Conservation (phyloP, 92 coral and sea anemone genomes). For the Desmophyllum pertusum region DNA sequence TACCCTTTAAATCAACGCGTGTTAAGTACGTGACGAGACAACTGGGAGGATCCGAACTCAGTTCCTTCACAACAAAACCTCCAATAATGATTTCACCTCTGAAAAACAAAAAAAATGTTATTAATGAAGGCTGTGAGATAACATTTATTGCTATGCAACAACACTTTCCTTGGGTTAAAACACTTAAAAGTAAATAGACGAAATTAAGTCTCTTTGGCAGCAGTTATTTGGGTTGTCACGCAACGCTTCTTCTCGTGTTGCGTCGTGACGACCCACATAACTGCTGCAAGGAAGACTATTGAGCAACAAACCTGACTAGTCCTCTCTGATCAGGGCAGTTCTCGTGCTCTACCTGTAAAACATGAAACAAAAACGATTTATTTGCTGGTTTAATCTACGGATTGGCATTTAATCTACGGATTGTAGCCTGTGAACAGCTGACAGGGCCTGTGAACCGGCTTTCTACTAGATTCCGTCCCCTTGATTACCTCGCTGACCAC, state of each 20-base stretch:
- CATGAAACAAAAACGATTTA: background rate
- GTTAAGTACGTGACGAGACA: constrained; percentile 81
- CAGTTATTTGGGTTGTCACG: too few relatives aligned
- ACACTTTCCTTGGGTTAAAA: background rate
- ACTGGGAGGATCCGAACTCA: constrained; percentile 89
- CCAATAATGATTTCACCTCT: constrained; percentile 79
- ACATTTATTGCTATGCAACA: background rate
- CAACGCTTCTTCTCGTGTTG: too few relatives aligned
- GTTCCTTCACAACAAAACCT: constrained; percentile 81
- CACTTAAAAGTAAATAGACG: too few relatives aligned
- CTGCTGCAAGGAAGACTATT: too few relatives aligned
- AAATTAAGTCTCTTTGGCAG: too few relatives aligned
- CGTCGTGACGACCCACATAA: too few relatives aligned
- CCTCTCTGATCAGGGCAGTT: constrained; percentile 71
- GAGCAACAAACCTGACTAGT: constrained; percentile 68
- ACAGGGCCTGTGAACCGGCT: background rate
- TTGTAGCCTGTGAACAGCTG: too few relatives aligned
- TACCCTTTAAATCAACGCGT: constrained; percentile 89
- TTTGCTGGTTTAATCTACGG: background rate
- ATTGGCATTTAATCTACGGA: background rate
- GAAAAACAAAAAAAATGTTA: constrained; percentile 19
- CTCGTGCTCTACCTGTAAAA: constrained; percentile 66
- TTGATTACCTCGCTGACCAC: background rate
- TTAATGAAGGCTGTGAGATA: background rate
- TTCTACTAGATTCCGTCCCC: too few relatives aligned